phyloP scores from a whole-genome alignment of 2,888 invertebrate genomes.

The Oxyscelio sp. region DNA sequence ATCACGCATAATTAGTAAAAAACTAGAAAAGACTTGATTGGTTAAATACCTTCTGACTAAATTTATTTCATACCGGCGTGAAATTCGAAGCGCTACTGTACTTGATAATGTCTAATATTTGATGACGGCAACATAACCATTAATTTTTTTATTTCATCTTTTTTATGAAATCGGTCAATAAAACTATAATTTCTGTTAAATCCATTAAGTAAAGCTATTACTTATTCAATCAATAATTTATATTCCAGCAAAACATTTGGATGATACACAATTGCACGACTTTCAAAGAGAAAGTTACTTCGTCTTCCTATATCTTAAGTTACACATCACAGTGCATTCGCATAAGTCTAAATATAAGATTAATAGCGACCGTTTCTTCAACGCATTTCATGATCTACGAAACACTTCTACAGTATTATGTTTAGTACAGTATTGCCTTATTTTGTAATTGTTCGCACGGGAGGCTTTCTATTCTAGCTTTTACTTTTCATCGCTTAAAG shows the following conservation, averaged over 20 bases:
- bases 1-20: constrained; percentile 37
- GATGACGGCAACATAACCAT: constrained; percentile 19
- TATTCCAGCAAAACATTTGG: constrained; percentile 17
- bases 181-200: no score
- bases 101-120: constrained; percentile 1
- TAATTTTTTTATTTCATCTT: constrained; percentile 22
- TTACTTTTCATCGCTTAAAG: constrained; percentile 58
- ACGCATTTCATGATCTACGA: constrained; percentile 35
- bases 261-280: constrained; percentile 31
- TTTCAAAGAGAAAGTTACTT: constrained; percentile 57
- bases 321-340: constrained; percentile 28
- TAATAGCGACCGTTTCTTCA: constrained; percentile 40
- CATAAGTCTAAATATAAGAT: constrained; percentile 49
- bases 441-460: constrained; percentile 57
- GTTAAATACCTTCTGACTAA: constrained; percentile 24
- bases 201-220: not conserved
- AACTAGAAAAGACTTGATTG: constrained; percentile 33
- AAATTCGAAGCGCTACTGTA: constrained; percentile 35
- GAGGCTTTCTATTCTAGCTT: constrained; percentile 55
- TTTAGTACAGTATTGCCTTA: constrained; percentile 27
- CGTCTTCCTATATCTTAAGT: constrained; percentile 40
- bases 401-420: constrained; percentile 36
- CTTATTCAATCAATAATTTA: constrained; percentile 25
- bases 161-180: no score
- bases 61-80: constrained; percentile 16